phyloP scores from a whole-genome alignment of 1,140 invertebrate genomes.

The Trinorchestia longiramus region DNA sequence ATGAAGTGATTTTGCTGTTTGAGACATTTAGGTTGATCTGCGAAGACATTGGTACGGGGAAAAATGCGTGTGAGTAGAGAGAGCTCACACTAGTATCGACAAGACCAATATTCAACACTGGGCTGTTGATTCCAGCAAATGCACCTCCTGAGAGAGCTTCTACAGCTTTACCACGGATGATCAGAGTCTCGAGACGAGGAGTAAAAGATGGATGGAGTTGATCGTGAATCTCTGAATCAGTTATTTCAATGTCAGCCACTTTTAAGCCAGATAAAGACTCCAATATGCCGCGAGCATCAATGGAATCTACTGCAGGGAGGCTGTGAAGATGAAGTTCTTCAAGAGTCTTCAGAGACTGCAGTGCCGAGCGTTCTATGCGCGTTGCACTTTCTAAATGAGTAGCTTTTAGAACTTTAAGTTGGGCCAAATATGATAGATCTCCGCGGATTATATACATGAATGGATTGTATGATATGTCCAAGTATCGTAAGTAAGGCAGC shows the following conservation, averaged over 20 bases:
- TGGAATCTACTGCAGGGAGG: constrained; percentile 83
- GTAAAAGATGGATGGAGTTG: constrained; percentile 83
- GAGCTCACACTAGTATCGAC: constrained; percentile 83
- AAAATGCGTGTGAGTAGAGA: constrained; percentile 84
- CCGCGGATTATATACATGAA: constrained; percentile 79
- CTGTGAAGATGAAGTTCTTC: constrained; percentile 79
- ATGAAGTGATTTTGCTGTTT: constrained; percentile 81
- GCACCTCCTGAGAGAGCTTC: constrained; percentile 85
- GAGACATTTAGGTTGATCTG: constrained; percentile 82
- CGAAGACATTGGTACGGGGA: constrained; percentile 89
- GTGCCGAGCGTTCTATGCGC: constrained; percentile 86
- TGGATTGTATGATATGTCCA: constrained; percentile 86
- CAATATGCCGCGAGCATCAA: constrained; percentile 85
- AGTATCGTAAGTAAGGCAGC: constrained; percentile 76
- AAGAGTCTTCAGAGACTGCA: constrained; percentile 80
- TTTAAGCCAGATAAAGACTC: constrained; percentile 71
- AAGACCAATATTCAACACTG: constrained; percentile 79
- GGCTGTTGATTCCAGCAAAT: constrained; percentile 79
- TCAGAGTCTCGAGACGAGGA: constrained; percentile 81
- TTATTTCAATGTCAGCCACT: constrained; percentile 85
- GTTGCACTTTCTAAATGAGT: constrained; percentile 78
- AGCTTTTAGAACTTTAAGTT: constrained; percentile 78
- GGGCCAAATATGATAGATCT: constrained; percentile 79
- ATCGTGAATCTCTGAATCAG: constrained; percentile 84
- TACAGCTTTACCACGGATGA: constrained; percentile 81